A percentile compares a stretch with the other conserved stretches of the same genome.
Evolutionary conservation across 2,888 invertebrate species (phyloP).

Genomic region (Microctonus brassicae): DNA sequence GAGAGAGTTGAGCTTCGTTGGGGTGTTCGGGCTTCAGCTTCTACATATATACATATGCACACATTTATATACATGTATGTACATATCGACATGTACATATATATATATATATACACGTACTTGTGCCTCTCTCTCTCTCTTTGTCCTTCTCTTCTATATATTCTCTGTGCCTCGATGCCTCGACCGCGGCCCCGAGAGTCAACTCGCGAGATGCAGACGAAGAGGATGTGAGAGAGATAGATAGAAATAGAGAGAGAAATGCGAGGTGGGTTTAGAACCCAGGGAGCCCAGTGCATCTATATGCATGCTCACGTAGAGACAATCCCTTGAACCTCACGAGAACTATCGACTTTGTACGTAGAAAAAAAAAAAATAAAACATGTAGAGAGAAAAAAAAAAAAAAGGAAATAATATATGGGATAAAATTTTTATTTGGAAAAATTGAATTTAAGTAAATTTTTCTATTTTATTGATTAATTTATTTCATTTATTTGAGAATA

Average conservation of each 20-base stretch:
- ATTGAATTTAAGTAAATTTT: slow-evolving; percentile 44
- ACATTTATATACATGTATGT: neutral
- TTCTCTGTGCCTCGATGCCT: slow-evolving; percentile 28
- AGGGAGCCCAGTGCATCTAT: slow-evolving; percentile 26
- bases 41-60: slow-evolving; percentile 12
- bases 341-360: slow-evolving; percentile 6
- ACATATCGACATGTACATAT: neutral
- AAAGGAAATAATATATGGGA: neutral
- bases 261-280: neutral
- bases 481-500: neutral
- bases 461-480: neutral
- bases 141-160: slow-evolving; percentile 27
- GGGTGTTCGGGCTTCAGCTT: slow-evolving; percentile 33
- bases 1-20: slow-evolving; percentile 12
- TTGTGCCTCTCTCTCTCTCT: slow-evolving; percentile 14
- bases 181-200: slow-evolving; percentile 49
- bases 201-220: slow-evolving; percentile 52
- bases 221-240: slow-evolving; percentile 38
- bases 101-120: neutral
- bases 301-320: slow-evolving; percentile 41
- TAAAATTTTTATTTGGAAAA: slow-evolving; percentile 52
- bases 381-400: neutral
- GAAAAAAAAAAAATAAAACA: neutral
- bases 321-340: slow-evolving; percentile 21
- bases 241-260: slow-evolving; percentile 40